Percentiles rank a stretch among this genome's conserved stretches.
Evolutionary conservation across 2,888 invertebrate genomes (phyloP).

Genomic region (Eupithecia pulchellata): DNA sequence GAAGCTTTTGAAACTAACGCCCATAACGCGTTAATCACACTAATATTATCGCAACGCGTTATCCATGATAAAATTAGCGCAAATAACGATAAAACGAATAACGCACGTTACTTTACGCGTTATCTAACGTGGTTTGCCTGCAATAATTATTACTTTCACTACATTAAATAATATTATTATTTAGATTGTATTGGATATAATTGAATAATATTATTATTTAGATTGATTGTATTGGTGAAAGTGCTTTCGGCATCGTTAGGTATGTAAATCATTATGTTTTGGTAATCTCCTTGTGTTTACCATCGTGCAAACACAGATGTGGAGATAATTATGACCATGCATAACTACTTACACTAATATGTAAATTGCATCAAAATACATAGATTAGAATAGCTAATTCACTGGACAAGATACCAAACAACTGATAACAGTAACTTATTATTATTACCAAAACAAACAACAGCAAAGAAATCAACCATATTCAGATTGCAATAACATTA

Average conservation of each 20-base stretch:
- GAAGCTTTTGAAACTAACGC: no score
- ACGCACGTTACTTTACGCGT: no score
- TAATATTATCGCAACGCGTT: no score
- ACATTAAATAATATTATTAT: slow-evolving; percentile 23
- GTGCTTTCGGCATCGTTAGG: slow-evolving; percentile 23
- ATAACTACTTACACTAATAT: no score
- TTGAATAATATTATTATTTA: no score
- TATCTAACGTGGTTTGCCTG: no score
- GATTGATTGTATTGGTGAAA: slow-evolving; percentile 40
- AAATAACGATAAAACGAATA: no score
- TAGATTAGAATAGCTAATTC: not conserved
- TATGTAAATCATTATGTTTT: slow-evolving; percentile 17
- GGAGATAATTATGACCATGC: no score
- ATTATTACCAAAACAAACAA: not conserved
- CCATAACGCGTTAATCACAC: no score
- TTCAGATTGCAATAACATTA: no score
- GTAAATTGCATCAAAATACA: not conserved
- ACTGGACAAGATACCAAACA: not conserved
- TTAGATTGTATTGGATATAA: no score
- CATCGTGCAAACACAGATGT: not conserved
- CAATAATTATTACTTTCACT: slow-evolving; percentile 46
- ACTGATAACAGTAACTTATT: not conserved
- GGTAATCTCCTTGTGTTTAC: slow-evolving; percentile 14
- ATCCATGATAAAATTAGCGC: no score
- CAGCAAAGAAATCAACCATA: not conserved